Evolutionary conservation across 2,888 invertebrate genomes (phyloP).

Genomic region (Augochlorella aurata): DNA sequence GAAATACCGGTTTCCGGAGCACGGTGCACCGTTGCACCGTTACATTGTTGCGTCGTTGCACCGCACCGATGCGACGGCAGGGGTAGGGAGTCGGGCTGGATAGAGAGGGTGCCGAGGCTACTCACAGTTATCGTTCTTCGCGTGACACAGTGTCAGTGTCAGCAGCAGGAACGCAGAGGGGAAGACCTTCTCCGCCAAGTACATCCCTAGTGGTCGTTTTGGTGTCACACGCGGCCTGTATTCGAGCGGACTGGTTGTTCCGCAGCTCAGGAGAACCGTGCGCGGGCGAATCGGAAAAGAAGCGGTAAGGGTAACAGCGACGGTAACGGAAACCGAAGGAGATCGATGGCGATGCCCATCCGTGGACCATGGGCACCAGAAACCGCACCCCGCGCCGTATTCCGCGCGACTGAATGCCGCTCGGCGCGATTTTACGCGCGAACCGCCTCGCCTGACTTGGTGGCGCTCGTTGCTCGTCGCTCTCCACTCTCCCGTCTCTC

Average conservation of each 20-base stretch:
- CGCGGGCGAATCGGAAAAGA: not conserved
- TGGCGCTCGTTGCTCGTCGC: not conserved
- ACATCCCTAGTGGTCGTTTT: constrained; percentile 48
- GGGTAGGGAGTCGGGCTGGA: not conserved
- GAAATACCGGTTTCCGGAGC: not conserved
- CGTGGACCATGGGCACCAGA: not conserved
- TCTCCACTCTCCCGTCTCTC: not conserved
- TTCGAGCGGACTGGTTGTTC: no score
- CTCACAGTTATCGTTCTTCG: constrained; percentile 77
- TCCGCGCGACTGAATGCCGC: constrained; percentile 66
- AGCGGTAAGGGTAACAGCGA: not conserved
- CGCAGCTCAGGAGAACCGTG: not conserved
- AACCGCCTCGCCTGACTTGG: constrained; percentile 46
- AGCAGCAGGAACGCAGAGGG: constrained; percentile 61
- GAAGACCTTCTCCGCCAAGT: constrained; percentile 52
- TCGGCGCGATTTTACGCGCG: constrained; percentile 68
- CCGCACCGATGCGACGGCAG: not conserved
- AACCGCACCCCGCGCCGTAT: constrained; percentile 65
- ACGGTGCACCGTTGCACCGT: not conserved
- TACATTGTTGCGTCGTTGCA: not conserved
- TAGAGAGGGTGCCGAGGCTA: constrained; percentile 20
- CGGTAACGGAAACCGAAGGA: not conserved
- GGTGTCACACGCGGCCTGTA: constrained; percentile 55
- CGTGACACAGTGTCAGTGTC: constrained; percentile 61
- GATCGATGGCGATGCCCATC: not conserved